phyloP scores from a whole-genome alignment of 2,797 vertebrate species.

The Oryzias dopingdopingensis region DNA sequence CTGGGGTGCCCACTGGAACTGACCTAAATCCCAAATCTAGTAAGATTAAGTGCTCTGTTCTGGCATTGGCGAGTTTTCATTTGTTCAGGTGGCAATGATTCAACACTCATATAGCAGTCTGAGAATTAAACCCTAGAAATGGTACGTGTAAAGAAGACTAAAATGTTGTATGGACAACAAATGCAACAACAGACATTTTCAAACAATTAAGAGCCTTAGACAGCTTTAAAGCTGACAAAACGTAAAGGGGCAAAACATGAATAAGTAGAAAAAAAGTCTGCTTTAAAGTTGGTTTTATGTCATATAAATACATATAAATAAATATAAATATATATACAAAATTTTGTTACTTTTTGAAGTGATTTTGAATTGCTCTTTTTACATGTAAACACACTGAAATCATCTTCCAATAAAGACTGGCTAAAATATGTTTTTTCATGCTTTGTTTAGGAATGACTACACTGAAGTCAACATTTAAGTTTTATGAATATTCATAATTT shows the following conservation, averaged over 20 bases:
- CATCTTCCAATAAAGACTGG: no score
- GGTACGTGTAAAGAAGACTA: background rate
- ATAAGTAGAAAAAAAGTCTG: no score
- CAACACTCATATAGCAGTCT: background rate
- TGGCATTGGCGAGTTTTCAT: background rate
- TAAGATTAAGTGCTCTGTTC: constrained; percentile 44
- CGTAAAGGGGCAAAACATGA: no score
- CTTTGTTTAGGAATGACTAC: constrained; percentile 51
- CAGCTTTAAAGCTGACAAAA: no score
- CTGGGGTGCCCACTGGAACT: constrained; percentile 88
- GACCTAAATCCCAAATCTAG: constrained; percentile 90
- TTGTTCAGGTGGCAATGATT: background rate
- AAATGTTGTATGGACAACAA: background rate
- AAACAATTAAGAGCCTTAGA: no score
- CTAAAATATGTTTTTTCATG: background rate
- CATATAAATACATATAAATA: no score
- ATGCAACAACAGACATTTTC: background rate
- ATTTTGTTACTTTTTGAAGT: no score
- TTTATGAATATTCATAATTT: no score
- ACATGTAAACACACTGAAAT: no score
- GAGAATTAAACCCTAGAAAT: background rate
- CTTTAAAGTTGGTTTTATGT: no score
- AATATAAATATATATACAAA: no score
- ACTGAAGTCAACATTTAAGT: constrained; percentile 21
- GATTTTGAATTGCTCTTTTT: no score